Percentiles rank a stretch among this genome's conserved stretches.
Evolutionary conservation across 2,113 vertebrate genomes (phyloP).

Genomic region (Ciconia stormi): DNA sequence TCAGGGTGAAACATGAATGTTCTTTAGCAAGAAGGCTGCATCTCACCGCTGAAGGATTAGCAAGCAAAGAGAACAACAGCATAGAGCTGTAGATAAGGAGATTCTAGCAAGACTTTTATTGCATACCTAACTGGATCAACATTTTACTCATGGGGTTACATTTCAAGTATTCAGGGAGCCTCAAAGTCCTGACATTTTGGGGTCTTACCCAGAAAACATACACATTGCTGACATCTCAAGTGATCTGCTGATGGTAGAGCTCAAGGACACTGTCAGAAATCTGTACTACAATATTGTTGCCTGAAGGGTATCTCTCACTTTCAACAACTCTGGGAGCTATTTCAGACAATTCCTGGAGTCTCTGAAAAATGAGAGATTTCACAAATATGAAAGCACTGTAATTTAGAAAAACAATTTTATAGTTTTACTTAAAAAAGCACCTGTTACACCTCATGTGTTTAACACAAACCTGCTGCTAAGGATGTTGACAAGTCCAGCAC

Average conservation of each 20-base stretch:
- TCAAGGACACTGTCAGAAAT: not conserved
- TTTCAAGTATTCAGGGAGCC: not conserved
- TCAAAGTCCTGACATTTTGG: not conserved
- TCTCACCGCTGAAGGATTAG: not conserved
- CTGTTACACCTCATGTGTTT: not conserved
- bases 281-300: not conserved
- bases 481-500: not conserved
- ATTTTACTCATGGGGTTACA: not conserved
- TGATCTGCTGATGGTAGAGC: not conserved
- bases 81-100: not conserved
- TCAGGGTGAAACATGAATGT: constrained; percentile 9
- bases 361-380: not conserved
- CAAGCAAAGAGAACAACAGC: not conserved
- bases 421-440: not conserved
- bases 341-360: not conserved
- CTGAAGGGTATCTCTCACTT: not conserved
- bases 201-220: not conserved
- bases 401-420: not conserved
- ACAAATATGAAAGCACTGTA: not conserved
- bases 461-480: not conserved
- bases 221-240: not conserved
- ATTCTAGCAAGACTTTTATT: not conserved
- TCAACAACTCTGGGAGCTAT: not conserved
- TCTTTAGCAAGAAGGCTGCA: not conserved
- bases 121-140: not conserved